Evolutionary conservation across 2,113 vertebrate species (phyloP), one percentile per base, ranked within the genome.

Genomic region (Hemicordylus capensis): DNA sequence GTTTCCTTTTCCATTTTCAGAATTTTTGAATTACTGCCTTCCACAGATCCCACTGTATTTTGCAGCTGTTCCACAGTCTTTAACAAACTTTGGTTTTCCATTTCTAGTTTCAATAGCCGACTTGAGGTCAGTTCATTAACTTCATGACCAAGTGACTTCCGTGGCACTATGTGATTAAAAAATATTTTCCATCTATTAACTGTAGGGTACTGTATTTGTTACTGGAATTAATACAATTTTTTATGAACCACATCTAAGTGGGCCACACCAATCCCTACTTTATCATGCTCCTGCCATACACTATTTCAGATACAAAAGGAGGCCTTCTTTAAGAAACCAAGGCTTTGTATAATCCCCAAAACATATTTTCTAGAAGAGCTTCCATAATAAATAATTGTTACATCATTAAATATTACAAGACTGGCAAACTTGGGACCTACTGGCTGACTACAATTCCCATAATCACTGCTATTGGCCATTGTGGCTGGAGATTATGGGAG

Each of bases 71-170:
- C 98, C 90, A 99, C 97, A 0, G 97, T 98, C 94, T 98, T 99
- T 92, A 97, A 94, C 92, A 99, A 96, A 24, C 96, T 97, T 95
- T 99, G 99, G 95, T 99, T 99, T 95, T 99, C 99, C 96, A 98
- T 99, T 92, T 99, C 99, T 91, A 99, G 61, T 91, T 99, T 99
- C 80, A 99, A 91, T 85, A 99, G 96, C 11, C 97, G 97, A 92
- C 98, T 99, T 42, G 99, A 99, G 31, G 98, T 98, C 94, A 98
- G 92, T 76, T 99, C 99, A 87, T 97, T 99, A 74, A 99, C 98
- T 86, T 99, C 99, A 69, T 98, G 98, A 26, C 98, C 97, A 90
- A 99, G 93, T 61, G 99, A 99, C 85, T 99, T 99, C 91, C 98
- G 98, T 80, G 98, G 98, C 76, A 93, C 99, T 99, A 84, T 26